These are phyloP conservation scores for Gallinago jamesoni DNA, from an alignment of 2,113 vertebrate genomes.

Conservation along the genomic window DNA sequence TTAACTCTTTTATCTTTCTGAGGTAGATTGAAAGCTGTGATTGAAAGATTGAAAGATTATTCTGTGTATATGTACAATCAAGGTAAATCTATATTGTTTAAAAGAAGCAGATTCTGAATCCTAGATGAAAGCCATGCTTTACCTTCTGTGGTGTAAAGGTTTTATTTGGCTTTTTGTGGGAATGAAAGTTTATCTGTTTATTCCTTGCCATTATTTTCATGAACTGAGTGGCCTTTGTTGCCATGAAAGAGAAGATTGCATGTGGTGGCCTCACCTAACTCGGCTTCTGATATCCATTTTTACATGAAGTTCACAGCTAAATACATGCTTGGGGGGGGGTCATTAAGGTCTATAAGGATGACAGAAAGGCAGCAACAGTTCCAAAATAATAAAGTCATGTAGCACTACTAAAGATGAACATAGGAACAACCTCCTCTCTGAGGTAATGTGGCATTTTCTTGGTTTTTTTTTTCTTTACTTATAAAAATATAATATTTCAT, in stretches of 20 bases:
- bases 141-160: background rate
- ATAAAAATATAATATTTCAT: background rate
- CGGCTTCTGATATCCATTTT: background rate
- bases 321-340: background rate
- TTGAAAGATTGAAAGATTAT: background rate
- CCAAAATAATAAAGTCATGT: background rate
- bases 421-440: background rate
- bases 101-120: background rate
- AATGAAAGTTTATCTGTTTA: background rate
- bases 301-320: background rate
- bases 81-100: background rate
- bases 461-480: background rate
- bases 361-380: background rate
- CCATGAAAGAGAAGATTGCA: background rate
- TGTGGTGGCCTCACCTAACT: background rate
- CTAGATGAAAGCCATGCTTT: background rate
- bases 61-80: background rate
- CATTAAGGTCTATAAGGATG: background rate
- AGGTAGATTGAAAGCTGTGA: background rate
- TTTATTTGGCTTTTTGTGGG: background rate
- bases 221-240: background rate
- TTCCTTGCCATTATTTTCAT: background rate
- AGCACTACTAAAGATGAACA: background rate
- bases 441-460: background rate
- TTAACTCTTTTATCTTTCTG: background rate